A percentile compares a stretch with the other conserved stretches of the same genome.
phyloP scores from a whole-genome alignment of 2,888 invertebrate species.

The Ectobius pallidus region DNA sequence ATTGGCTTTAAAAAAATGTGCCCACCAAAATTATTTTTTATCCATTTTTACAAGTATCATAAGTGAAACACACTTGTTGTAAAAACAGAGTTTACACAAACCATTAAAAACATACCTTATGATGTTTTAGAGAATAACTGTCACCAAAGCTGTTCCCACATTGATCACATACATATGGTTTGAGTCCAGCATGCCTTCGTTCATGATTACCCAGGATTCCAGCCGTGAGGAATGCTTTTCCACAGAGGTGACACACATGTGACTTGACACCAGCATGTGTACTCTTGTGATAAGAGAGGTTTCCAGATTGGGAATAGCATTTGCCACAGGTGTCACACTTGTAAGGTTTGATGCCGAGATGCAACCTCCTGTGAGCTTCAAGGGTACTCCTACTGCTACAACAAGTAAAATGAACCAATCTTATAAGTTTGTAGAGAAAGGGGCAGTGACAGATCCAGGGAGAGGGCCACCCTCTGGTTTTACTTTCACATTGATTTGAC shows the following conservation, averaged over 20 bases:
- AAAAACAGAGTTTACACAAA: too few species aligned
- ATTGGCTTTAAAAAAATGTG: too few species aligned
- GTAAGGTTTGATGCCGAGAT: slow-evolving; percentile 34
- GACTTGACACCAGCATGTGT: slow-evolving; percentile 34
- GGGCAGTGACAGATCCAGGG: too few species aligned
- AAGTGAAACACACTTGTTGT: too few species aligned
- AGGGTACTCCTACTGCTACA: slow-evolving; percentile 21
- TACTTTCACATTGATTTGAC: too few species aligned
- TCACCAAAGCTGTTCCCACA: slow-evolving; percentile 35
- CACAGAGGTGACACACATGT: slow-evolving; percentile 34
- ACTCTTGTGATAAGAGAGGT: slow-evolving; percentile 35
- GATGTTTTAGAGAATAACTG: slow-evolving; percentile 30
- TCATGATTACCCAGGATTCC: slow-evolving; percentile 37
- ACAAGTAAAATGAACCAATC: not conserved
- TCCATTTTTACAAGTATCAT: too few species aligned
- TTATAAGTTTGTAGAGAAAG: too few species aligned
- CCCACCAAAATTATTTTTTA: too few species aligned
- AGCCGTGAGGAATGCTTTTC: slow-evolving; percentile 36
- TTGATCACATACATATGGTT: slow-evolving; percentile 34
- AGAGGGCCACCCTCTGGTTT: too few species aligned
- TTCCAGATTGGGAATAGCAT: slow-evolving; percentile 32
- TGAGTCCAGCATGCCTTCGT: slow-evolving; percentile 33
- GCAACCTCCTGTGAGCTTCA: slow-evolving; percentile 30
- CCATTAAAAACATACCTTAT: slow-evolving; percentile 33
- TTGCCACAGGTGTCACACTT: slow-evolving; percentile 36